Evolutionary conservation across 2,888 invertebrate genomes (phyloP), one percentile per base, ranked within the genome.

Genomic region (Euproctis similis): DNA sequence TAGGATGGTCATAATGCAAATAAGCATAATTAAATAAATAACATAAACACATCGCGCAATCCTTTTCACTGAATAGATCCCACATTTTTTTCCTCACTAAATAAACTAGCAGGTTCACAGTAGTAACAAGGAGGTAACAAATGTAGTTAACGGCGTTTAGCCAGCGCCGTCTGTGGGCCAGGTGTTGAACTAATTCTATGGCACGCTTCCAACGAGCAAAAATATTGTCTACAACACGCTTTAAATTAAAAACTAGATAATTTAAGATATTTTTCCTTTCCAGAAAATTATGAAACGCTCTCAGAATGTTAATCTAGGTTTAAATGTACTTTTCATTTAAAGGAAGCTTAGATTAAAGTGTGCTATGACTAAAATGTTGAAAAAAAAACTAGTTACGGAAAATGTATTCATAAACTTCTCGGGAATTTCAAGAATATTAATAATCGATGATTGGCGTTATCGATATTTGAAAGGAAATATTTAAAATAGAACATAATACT

Each of bases 111-210:
- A 1, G 7, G 4, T 6, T 22, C 22, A 19, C 32, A 30, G 30
- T 16, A 21, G 36, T 40, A 28, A 21, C 17, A 11, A 30, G 37
- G 18, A 38, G 40, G 41, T 47, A 53, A 58, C 43, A 44, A 55
- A 52, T 50, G 59, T 60, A 68, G 65, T 70, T 67, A 66, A 50
- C 55, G 50, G 45, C 56, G 54, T 65, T 73, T 70, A 75, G 72
- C 48, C 23, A 25, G 27, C 26, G 23, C 33, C 62, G 51, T 49
- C 43, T 47, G 48, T 24, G 17, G 34, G 34, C 41, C 70, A 72
- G 75, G 74, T 74, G 73, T 37, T 48, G 49, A 49, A 39, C 41
- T 51, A 51, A 51, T 44, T 54, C 44, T 18, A 47, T 54, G 55
- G 55, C 55, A 49, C 28, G 26, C 21, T 43, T 58, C 57, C 59